phyloP scores from a whole-genome alignment of 2,888 invertebrate genomes.

The Glomeris marginata region DNA sequence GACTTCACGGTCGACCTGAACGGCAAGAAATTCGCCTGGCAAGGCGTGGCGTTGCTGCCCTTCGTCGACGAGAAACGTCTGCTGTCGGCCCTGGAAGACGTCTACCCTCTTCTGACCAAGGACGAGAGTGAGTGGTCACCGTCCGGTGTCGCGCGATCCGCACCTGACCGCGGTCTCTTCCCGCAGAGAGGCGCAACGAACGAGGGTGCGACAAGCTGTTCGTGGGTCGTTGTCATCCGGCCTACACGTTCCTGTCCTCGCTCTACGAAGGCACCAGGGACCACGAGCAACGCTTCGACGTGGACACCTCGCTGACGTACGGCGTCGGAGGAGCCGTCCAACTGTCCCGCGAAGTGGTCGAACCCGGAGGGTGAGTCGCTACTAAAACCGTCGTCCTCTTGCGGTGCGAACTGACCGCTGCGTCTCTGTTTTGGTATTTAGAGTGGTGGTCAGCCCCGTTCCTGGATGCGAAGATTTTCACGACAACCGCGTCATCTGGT shows the following conservation, averaged over 20 bases:
- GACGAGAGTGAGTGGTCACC: conserved; percentile 52
- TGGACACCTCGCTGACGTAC: conserved; percentile 50
- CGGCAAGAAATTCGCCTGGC: conserved; percentile 99
- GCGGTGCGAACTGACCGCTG: neutral
- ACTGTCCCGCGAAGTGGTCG: conserved; percentile 52
- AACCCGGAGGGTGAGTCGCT: conserved; percentile 44
- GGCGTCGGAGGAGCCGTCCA: conserved; percentile 73
- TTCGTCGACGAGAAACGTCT: conserved; percentile 86
- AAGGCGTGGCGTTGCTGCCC: conserved; percentile 89
- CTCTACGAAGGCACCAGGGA: conserved; percentile 43
- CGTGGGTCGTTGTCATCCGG: conserved; percentile 52
- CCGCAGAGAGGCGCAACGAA: conserved; percentile 56
- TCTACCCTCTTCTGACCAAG: conserved; percentile 59
- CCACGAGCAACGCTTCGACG: conserved; percentile 31
- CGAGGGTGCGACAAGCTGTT: conserved; percentile 84
- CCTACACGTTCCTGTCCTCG: conserved; percentile 51
- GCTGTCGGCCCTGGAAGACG: conserved; percentile 65
- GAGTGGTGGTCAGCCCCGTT: conserved; percentile 53
- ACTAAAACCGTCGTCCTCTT: neutral
- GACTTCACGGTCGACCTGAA: conserved; percentile 93
- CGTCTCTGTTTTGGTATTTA: conserved; percentile 24
- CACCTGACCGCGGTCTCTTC: neutral
- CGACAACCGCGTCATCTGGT: conserved; percentile 36
- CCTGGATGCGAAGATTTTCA: conserved; percentile 43
- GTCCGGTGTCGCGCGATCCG: too few relatives aligned